Base-by-base conservation (phyloP, 2,797 vertebrate genomes). In the Coracias cyanogaster region DNA sequence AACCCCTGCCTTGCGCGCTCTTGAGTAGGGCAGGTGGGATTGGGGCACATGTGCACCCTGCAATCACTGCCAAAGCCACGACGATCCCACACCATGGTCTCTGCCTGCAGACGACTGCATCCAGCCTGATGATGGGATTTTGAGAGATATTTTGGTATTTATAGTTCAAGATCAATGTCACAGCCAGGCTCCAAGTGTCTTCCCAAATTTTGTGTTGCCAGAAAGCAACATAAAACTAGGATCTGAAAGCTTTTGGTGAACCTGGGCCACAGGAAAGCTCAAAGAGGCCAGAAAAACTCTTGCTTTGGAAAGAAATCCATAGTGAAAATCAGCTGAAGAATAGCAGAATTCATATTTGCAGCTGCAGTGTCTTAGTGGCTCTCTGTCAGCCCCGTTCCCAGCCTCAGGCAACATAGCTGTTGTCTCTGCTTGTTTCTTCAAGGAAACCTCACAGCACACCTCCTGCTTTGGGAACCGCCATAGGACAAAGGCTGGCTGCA, bases 1-100 rank as follows among this genome's bases (percentile, higher is more conserved):
- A 5, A 4, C 7, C 37, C 31, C 72, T 21, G 39, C 24, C 58
- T 35, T 25, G 25, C 46, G 17, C 0, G 1, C 29, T 74, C 45
- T 10, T 6, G 0, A 26, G 7, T 3, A 13, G 10, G 20, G 9
- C 14, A 46, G 12, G 22, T 37, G 35, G 24, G 61, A 16, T 12
- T 9, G 15, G 73, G 35, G 51, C 66, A 81, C 2, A 6, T 0
- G 0, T 0, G 2, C 17, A 20, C 18, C 10, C 24, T 0, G 3
- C 6, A 39, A 37, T 12, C 10, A 21, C 26, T 15, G 18, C 28
- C 60, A 82, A 35, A 71, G 28, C 29, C 35, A 67, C 9, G 14
- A 43, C 1, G 0, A 51, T 14, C 29, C 45, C 5, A 2, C 0
- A 2, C 26, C 37, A 43, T 18, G 4, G 8, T 12, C 9, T 55